A percentile compares a stretch with the other conserved stretches of the same genome.
These are phyloP conservation scores for Hydrotaea diabolus DNA, from an alignment of 2,888 invertebrate species.

Conservation along the genomic window DNA sequence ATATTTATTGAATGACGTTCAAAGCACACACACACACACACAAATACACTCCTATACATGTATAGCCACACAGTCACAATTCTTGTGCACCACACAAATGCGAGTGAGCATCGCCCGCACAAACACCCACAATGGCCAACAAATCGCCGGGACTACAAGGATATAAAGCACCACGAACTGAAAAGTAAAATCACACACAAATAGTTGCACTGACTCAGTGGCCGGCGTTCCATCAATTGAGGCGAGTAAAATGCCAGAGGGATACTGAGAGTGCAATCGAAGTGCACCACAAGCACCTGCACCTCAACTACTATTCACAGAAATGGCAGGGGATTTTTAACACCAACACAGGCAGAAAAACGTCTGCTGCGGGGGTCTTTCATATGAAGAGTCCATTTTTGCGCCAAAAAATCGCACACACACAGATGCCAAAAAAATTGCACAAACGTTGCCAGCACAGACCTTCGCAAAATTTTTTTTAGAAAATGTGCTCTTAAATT, in stretches of 20 bases:
- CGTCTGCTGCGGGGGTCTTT: too few relatives aligned
- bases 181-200: not conserved
- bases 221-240: not conserved
- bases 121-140: not conserved
- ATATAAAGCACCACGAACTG: not conserved
- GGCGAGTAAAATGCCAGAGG: slow-evolving; percentile 1
- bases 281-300: not conserved
- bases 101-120: not conserved
- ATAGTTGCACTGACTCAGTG: not conserved
- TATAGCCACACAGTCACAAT: not conserved
- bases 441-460: not conserved
- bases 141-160: not conserved
- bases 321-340: not conserved
- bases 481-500: slow-evolving; percentile 20
- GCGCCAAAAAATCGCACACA: not conserved
- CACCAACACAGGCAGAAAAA: not conserved
- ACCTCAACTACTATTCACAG: not conserved
- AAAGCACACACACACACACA: slow-evolving; percentile 10
- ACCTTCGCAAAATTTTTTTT: slow-evolving; percentile 10
- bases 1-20: slow-evolving; percentile 75
- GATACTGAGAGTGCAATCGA: not conserved
- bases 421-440: not conserved
- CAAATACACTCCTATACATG: slow-evolving; percentile 5
- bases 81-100: not conserved
- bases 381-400: too few relatives aligned